phyloP scores from a whole-genome alignment of 1,140 invertebrate genomes.

The Diorhabda sublineata region DNA sequence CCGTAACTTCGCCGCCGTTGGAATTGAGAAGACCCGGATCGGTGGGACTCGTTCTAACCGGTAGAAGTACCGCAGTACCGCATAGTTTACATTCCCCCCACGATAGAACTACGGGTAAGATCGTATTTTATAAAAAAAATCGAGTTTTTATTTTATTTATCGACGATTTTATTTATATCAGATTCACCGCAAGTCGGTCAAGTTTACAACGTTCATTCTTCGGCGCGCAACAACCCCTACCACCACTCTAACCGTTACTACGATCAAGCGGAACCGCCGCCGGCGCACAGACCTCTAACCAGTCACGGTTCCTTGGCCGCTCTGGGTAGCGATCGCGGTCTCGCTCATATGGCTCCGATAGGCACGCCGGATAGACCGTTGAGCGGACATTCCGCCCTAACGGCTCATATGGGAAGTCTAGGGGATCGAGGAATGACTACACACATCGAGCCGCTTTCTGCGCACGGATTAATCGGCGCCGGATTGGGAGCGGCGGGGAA shows the following conservation, averaged over 20 bases:
- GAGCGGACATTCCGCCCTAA: conserved; percentile 33
- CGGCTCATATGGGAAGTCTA: conserved; percentile 27
- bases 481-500: conserved; percentile 45
- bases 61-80: conserved; percentile 48
- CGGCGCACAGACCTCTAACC: conserved; percentile 56
- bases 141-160: not conserved
- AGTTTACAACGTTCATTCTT: conserved; percentile 50
- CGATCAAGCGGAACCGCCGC: conserved; percentile 55
- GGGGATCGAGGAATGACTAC: conserved; percentile 16
- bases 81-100: conserved; percentile 64
- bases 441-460: conserved; percentile 21
- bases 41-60: conserved; percentile 37
- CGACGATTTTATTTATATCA: conserved; percentile 28
- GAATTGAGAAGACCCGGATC: conserved; percentile 60
- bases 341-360: conserved; percentile 46
- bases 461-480: conserved; percentile 31
- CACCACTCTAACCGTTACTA: conserved; percentile 35
- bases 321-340: conserved; percentile 37
- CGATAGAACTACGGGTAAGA: conserved; percentile 67
- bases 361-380: conserved; percentile 45
- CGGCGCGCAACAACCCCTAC: conserved; percentile 20
- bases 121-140: not conserved
- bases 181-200: conserved; percentile 69
- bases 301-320: conserved; percentile 47
- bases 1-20: conserved; percentile 58